These are phyloP conservation scores for Python bivittatus DNA, from an alignment of 2,113 vertebrate genomes.

Conservation along the genomic window DNA sequence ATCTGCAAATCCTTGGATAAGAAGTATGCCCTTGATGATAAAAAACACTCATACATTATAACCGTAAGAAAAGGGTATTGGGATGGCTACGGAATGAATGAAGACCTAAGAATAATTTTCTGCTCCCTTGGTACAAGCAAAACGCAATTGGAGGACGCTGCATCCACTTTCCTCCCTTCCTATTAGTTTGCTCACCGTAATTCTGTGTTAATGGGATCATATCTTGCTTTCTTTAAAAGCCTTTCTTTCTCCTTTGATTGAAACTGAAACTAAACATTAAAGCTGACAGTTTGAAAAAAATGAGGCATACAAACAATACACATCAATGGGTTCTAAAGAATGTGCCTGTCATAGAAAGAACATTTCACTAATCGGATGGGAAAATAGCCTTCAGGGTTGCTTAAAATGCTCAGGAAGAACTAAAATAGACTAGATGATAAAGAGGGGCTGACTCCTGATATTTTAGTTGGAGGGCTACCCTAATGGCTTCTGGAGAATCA, in stretches of 20 bases:
- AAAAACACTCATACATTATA: not conserved
- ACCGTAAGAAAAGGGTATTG: not conserved
- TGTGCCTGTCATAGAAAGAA: slow-evolving; percentile 53
- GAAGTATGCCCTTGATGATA: not conserved
- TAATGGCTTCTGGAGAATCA: not conserved
- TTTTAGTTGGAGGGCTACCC: not conserved
- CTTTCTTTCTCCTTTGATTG: slow-evolving; percentile 58
- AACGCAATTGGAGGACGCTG: slow-evolving; percentile 45
- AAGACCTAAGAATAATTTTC: not conserved
- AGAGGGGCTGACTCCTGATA: not conserved
- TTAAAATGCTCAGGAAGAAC: not conserved
- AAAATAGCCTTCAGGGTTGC: slow-evolving; percentile 15
- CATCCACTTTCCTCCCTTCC: slow-evolving; percentile 38
- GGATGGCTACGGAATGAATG: not conserved
- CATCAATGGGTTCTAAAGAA: slow-evolving; percentile 61
- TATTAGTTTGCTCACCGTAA: slow-evolving; percentile 41
- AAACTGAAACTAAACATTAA: slow-evolving; percentile 69
- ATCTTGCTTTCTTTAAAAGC: slow-evolving; percentile 56
- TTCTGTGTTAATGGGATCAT: slow-evolving; percentile 63
- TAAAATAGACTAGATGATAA: not conserved
- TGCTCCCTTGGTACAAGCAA: not conserved
- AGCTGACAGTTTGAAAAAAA: slow-evolving; percentile 68
- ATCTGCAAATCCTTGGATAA: not conserved
- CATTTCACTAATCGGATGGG: slow-evolving; percentile 44
- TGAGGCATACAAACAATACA: slow-evolving; percentile 62